Conservation (phyloP, 1,140 invertebrate genomes). For the Gonioctena quinquepunctata region DNA sequence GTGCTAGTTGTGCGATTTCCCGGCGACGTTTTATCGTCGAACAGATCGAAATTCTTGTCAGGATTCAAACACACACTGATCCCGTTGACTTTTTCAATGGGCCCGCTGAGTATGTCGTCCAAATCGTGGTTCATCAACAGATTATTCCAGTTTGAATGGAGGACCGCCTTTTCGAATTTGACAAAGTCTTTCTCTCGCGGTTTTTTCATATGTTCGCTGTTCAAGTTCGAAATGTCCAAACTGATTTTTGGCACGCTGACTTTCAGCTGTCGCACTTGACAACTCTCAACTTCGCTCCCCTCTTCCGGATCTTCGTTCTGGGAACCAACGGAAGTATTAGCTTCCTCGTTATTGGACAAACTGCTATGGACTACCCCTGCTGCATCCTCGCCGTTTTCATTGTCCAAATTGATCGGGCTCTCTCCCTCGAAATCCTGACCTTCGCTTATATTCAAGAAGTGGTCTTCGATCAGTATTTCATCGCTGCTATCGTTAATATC, state of each 20-base stretch:
- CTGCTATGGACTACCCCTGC: not conserved
- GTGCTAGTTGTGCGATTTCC: not conserved
- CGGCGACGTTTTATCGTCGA: not conserved
- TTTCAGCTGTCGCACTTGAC: not conserved
- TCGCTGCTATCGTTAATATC: not conserved
- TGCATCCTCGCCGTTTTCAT: not conserved
- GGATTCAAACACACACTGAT: not conserved
- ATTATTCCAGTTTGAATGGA: not conserved
- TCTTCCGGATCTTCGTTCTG: too few relatives aligned
- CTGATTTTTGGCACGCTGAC: not conserved
- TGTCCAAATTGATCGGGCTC: too few relatives aligned
- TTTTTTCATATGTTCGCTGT: not conserved
- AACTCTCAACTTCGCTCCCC: not conserved
- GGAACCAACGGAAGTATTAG: too few relatives aligned
- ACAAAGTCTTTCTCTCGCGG: not conserved
- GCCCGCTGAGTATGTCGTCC: slow-evolving; percentile 18
- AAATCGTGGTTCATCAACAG: slow-evolving; percentile 2
- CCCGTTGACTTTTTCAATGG: slow-evolving; percentile 16
- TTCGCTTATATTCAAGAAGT: not conserved
- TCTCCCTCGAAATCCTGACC: too few relatives aligned
- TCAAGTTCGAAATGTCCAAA: not conserved
- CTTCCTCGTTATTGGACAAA: not conserved
- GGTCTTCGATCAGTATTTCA: not conserved
- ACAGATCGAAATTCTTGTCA: slow-evolving; percentile 23
- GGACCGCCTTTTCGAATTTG: not conserved